Conservation (phyloP, 2,888 invertebrate species). For the Eilema sororculum region DNA sequence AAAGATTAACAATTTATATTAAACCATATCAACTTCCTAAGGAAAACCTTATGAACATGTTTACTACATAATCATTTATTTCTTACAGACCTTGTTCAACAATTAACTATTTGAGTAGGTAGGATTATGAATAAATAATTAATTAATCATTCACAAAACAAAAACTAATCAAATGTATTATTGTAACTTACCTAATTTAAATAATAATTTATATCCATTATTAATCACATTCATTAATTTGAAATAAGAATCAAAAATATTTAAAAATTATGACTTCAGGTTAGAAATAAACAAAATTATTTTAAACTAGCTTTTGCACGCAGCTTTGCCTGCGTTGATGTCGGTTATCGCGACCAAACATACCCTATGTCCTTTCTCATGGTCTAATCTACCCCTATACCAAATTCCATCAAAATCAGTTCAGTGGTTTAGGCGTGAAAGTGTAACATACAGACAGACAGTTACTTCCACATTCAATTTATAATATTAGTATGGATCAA, state of each 20-base stretch:
- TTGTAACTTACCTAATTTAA: no score
- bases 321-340: no score
- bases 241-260: neutral
- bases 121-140: constrained; percentile 8
- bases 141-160: neutral
- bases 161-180: neutral
- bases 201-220: neutral
- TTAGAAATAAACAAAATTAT: neutral
- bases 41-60: neutral
- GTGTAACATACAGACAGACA: no score
- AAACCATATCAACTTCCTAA: neutral
- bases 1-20: neutral
- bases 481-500: no score
- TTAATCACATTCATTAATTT: neutral
- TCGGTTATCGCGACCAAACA: no score
- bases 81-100: neutral
- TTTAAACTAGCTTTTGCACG: no score
- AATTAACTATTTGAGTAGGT: constrained; percentile 3
- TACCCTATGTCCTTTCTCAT: no score
- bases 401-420: no score
- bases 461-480: no score
- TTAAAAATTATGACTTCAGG: neutral
- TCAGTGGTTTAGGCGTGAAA: no score
- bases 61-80: neutral
- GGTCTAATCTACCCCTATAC: no score